phyloP scores from a whole-genome alignment of 37 sponge, comb jelly and placozoan genomes.

The Spongia lamella region DNA sequence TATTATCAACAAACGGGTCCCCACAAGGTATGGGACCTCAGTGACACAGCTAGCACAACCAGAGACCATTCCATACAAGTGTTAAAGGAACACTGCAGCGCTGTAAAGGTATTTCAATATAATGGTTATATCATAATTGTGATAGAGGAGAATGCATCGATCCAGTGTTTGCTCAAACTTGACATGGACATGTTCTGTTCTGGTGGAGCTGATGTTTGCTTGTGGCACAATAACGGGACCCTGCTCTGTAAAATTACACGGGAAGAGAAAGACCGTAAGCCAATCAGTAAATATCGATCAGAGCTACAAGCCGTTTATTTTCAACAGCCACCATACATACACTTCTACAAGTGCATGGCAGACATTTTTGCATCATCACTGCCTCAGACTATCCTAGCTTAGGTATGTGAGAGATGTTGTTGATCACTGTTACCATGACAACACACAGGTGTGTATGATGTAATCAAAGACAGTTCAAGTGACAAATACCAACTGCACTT shows the following conservation, averaged over 20 bases:
- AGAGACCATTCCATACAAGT: slow-evolving; percentile 10
- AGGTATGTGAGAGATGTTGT: slow-evolving; percentile 9
- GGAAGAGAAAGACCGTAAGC: no score
- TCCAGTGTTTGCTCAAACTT: slow-evolving; percentile 48
- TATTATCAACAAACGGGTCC: no score
- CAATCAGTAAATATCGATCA: no score
- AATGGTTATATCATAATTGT: no score
- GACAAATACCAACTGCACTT: slow-evolving; percentile 33
- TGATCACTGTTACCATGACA: not conserved
- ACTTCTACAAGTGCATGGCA: slow-evolving; percentile 46
- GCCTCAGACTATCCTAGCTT: slow-evolving; percentile 49
- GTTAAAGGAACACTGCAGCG: slow-evolving; percentile 44
- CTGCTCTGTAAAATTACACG: slow-evolving; percentile 36
- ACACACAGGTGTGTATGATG: slow-evolving; percentile 69
- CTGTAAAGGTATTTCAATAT: slow-evolving; percentile 30
- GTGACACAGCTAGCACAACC: not conserved
- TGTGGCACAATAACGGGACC: slow-evolving; percentile 55
- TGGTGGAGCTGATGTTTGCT: slow-evolving; percentile 63
- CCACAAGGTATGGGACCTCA: not conserved
- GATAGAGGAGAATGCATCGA: not conserved
- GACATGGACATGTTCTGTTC: slow-evolving; percentile 51
- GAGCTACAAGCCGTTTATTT: not conserved
- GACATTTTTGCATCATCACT: slow-evolving; percentile 62
- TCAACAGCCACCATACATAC: slow-evolving; percentile 47
- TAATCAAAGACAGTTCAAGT: slow-evolving; percentile 35